phyloP scores from a whole-genome alignment of 2,113 vertebrate species.

The Zootoca vivipara region DNA sequence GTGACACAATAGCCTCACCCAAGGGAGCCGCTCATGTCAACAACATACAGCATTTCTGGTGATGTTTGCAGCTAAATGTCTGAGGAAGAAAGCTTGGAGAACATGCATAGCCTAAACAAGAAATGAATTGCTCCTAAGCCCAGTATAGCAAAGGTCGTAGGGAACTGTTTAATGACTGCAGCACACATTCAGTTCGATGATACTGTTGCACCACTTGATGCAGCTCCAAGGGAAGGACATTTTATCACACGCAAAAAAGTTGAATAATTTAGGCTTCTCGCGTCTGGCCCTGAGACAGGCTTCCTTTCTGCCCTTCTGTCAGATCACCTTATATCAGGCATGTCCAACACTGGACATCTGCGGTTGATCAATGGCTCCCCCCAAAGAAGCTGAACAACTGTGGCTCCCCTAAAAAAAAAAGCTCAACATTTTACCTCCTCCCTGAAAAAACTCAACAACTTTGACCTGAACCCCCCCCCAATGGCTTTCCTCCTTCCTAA shows the following conservation, averaged over 20 bases:
- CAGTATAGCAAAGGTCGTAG: neutral
- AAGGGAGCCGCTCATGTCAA: neutral
- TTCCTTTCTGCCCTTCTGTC: conserved; percentile 18
- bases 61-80: neutral
- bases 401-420: no score
- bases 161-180: conserved; percentile 20
- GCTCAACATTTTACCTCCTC: no score
- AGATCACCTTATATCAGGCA: neutral
- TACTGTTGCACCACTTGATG: conserved; percentile 18
- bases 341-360: no score
- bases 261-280: conserved; percentile 11
- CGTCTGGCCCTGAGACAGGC: conserved; percentile 28
- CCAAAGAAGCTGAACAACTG: no score
- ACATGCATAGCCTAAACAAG: conserved; percentile 5
- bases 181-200: neutral
- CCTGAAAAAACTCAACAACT: no score
- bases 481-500: no score
- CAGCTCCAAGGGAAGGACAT: conserved; percentile 18
- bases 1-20: neutral
- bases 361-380: no score
- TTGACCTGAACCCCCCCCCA: no score
- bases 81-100: rapidly evolving
- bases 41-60: neutral
- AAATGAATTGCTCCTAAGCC: neutral
- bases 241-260: neutral